These are phyloP conservation scores for Tauraco erythrolophus DNA, from an alignment of 2,113 vertebrate species.

Conservation along the genomic window DNA sequence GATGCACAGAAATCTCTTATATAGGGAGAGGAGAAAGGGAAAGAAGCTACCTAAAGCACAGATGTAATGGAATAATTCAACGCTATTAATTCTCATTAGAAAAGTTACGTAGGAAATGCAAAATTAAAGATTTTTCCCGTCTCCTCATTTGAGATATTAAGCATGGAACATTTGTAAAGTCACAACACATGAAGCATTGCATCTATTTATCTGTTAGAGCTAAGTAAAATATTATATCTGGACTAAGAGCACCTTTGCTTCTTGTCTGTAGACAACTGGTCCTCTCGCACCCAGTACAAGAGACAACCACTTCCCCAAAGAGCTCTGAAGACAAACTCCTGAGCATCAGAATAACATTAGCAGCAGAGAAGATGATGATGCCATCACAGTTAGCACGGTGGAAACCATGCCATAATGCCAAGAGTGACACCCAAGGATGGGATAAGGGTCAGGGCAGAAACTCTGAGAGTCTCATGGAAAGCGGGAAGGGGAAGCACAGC, in stretches of 20 bases:
- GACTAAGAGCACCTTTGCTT: not conserved
- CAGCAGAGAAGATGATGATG: not conserved
- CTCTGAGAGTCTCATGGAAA: not conserved
- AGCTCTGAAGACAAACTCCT: not conserved
- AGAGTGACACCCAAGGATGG: not conserved
- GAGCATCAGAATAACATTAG: not conserved
- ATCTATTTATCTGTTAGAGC: not conserved
- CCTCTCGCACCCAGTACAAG: not conserved
- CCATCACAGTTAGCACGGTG: rapidly evolving
- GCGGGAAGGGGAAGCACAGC: not conserved
- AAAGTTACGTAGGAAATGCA: not conserved
- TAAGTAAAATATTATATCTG: not conserved
- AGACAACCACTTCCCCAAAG: not conserved
- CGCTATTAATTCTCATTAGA: not conserved
- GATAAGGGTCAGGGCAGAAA: not conserved
- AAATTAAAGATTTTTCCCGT: not conserved
- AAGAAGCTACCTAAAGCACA: not conserved
- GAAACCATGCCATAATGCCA: not conserved
- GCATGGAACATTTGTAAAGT: not conserved
- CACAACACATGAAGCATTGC: rapidly evolving
- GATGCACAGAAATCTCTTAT: not conserved
- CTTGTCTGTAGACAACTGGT: not conserved
- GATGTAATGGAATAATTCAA: not conserved
- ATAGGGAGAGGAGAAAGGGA: not conserved
- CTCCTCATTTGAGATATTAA: not conserved